These are phyloP conservation scores for Rotaria sp. DNA, from an alignment of 2,888 invertebrate genomes.

Conservation along the genomic window DNA sequence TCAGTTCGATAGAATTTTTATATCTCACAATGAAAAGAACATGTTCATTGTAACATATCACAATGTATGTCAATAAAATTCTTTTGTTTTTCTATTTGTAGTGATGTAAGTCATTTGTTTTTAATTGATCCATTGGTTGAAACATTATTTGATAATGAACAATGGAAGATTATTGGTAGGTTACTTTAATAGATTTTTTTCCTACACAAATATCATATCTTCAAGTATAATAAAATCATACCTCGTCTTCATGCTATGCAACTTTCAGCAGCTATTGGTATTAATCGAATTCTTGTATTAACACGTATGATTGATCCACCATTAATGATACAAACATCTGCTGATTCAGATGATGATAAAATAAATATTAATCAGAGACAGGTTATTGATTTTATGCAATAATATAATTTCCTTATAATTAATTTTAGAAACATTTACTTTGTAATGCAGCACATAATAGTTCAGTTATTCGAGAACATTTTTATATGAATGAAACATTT, in stretches of 20 bases:
- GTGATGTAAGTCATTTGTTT: constrained; percentile 50
- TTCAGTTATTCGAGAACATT: constrained; percentile 52
- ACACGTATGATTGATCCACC: constrained; percentile 48
- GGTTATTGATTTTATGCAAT: neutral
- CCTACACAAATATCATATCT: too few species aligned
- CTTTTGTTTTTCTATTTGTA: constrained; percentile 42
- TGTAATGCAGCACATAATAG: constrained; percentile 53
- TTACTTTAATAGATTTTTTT: neutral
- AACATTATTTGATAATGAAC: constrained; percentile 48
- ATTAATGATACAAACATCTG: constrained; percentile 42
- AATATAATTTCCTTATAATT: neutral
- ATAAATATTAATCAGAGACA: constrained; percentile 27
- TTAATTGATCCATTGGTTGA: constrained; percentile 52
- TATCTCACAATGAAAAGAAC: too few species aligned
- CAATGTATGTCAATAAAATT: too few species aligned
- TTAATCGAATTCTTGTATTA: constrained; percentile 49
- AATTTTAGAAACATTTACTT: constrained; percentile 49
- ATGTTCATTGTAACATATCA: too few species aligned
- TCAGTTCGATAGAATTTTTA: too few species aligned
- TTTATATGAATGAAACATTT: constrained; percentile 52
- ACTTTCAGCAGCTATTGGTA: constrained; percentile 50
- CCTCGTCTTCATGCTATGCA: constrained; percentile 48
- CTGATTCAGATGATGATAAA: neutral
- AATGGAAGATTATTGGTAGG: constrained; percentile 51
- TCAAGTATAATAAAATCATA: constrained; percentile 28